Percentiles rank a stretch among this genome's conserved stretches.
These are phyloP conservation scores for Lordiphosa fenestrarum DNA, from an alignment of 2,888 invertebrate species.

Conservation along the genomic window DNA sequence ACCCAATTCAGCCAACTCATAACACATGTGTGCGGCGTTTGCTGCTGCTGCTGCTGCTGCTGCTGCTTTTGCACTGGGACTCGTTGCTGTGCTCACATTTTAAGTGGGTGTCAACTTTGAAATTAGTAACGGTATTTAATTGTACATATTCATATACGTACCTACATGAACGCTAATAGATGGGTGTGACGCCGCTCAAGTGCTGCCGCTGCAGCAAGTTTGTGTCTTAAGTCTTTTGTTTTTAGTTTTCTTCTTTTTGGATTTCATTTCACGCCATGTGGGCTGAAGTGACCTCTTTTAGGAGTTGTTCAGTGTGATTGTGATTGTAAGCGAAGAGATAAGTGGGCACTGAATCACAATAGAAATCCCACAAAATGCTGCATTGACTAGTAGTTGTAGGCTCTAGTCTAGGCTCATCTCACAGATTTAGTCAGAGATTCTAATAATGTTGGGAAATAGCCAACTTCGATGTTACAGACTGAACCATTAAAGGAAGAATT, in stretches of 20 bases:
- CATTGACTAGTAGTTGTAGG: too few species aligned
- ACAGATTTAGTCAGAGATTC: too few species aligned
- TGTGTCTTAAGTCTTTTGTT: conserved; percentile 54
- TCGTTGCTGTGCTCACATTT: conserved; percentile 23
- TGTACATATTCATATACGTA: conserved; percentile 19
- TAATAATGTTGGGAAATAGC: too few species aligned
- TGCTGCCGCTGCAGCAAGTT: conserved; percentile 33
- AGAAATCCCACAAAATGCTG: too few species aligned
- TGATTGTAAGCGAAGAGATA: too few species aligned
- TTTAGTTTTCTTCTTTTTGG: conserved; percentile 45
- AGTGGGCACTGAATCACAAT: too few species aligned
- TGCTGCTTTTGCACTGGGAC: conserved; percentile 4
- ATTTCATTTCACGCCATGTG: background rate
- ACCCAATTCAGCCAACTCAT: conserved; percentile 5
- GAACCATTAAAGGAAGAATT: too few species aligned
- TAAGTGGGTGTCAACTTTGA: conserved; percentile 64
- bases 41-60: too few species aligned
- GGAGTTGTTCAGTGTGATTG: too few species aligned
- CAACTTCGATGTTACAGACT: too few species aligned
- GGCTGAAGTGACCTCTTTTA: too few species aligned
- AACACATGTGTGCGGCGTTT: background rate
- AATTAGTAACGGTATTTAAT: conserved; percentile 66
- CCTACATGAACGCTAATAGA: conserved; percentile 19
- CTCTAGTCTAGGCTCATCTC: too few species aligned
- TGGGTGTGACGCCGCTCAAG: conserved; percentile 7